phyloP scores from a whole-genome alignment of 2,113 vertebrate genomes.

The Oceanodroma tethys region DNA sequence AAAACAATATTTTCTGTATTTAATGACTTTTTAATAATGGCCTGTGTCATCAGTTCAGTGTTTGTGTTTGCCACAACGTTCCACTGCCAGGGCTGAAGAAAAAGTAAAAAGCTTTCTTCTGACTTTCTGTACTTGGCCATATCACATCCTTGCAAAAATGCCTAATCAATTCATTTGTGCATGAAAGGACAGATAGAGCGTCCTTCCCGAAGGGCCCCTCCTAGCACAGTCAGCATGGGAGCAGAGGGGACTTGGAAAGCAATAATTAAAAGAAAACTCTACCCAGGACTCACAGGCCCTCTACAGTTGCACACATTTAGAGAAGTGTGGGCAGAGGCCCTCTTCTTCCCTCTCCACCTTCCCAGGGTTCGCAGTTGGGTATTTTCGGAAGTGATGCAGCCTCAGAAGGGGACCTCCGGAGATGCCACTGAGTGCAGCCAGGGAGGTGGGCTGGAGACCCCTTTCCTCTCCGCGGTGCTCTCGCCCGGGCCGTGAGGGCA shows the following conservation, averaged over 20 bases:
- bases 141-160: background rate
- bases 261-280: conserved; percentile 38
- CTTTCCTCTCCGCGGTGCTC: background rate
- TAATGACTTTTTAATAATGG: conserved; percentile 39
- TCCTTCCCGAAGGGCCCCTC: conserved; percentile 8
- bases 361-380: background rate
- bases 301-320: background rate
- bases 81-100: background rate
- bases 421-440: background rate
- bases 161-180: conserved; percentile 37
- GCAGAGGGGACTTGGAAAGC: conserved; percentile 7
- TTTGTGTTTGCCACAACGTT: background rate
- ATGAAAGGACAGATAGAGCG: conserved; percentile 19
- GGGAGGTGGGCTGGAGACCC: background rate
- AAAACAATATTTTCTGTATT: conserved; percentile 3
- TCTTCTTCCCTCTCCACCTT: background rate
- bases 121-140: background rate
- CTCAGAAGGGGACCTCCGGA: background rate
- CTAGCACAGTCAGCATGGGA: background rate
- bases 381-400: background rate
- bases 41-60: background rate
- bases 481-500: accelerated
- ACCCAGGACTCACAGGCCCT: background rate
- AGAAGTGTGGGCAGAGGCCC: background rate
- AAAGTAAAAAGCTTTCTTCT: conserved; percentile 7